Percentiles rank a stretch among this genome's conserved stretches.
These are phyloP conservation scores for Trichechus manatus DNA, from an alignment of 2,113 vertebrate species.

Conservation along the genomic window DNA sequence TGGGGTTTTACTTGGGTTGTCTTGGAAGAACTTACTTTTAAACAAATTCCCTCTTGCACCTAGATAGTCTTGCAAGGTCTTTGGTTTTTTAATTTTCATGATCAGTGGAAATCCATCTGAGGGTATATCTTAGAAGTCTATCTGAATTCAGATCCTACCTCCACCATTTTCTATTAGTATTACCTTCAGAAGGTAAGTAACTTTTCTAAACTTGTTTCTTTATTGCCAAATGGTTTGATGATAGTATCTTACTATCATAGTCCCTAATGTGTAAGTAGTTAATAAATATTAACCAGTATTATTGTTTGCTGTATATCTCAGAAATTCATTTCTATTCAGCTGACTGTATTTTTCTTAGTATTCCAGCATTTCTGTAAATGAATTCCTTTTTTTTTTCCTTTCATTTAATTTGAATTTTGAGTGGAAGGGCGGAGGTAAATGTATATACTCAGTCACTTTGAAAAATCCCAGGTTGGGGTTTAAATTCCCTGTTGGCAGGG, in stretches of 20 bases:
- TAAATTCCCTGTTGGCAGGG: neutral
- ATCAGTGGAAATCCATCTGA: neutral
- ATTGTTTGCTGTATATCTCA: neutral
- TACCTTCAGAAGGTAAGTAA: neutral
- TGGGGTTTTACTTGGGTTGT: neutral
- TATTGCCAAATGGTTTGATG: neutral
- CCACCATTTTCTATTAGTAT: neutral
- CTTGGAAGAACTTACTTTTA: neutral
- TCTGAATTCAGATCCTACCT: neutral
- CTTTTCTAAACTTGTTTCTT: neutral
- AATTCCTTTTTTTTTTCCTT: neutral
- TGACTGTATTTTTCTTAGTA: neutral
- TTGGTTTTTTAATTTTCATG: neutral
- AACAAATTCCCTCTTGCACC: neutral
- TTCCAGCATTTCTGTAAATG: neutral
- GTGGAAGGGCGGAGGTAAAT: neutral
- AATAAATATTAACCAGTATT: neutral
- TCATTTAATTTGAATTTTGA: slow-evolving; percentile 33
- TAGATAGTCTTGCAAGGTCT: neutral
- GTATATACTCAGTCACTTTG: neutral
- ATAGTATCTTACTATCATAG: neutral
- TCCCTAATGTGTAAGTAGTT: neutral
- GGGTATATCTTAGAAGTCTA: neutral
- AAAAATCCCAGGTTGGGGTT: neutral
- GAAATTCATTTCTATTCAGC: neutral